Evolutionary conservation across 2,888 invertebrate genomes (phyloP).

Genomic region (Oscheius sp.): DNA sequence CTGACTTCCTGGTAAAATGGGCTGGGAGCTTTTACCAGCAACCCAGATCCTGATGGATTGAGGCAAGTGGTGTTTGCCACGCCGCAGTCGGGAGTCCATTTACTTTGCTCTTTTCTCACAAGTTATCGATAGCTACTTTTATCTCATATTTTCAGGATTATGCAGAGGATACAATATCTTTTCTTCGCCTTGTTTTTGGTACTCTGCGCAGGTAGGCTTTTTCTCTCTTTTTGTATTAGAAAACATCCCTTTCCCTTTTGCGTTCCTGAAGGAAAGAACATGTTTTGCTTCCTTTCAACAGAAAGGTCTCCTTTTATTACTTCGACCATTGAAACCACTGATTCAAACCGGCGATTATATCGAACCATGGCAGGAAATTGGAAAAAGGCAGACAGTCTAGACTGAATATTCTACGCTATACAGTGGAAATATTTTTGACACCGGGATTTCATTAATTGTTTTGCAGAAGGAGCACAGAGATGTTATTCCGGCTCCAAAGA

Average conservation of each 20-base stretch:
- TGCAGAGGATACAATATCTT: background rate
- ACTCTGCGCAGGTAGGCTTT: background rate
- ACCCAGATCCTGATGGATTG: slow-evolving; percentile 24
- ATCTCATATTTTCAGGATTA: slow-evolving; percentile 5
- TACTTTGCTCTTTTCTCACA: slow-evolving; percentile 27
- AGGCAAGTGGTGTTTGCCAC: slow-evolving; percentile 33
- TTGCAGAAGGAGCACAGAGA: slow-evolving; percentile 60
- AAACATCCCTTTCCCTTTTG: too few relatives aligned
- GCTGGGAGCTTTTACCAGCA: background rate
- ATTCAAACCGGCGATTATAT: too few relatives aligned
- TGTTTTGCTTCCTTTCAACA: too few relatives aligned
- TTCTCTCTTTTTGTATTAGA: background rate
- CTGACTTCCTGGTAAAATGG: background rate
- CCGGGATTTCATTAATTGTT: too few relatives aligned
- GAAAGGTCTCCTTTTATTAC: too few relatives aligned
- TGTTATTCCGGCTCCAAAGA: slow-evolving; percentile 68
- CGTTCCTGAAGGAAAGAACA: too few relatives aligned
- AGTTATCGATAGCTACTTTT: slow-evolving; percentile 4
- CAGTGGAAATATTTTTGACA: too few relatives aligned
- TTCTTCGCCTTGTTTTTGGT: background rate
- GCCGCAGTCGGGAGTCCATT: slow-evolving; percentile 7
- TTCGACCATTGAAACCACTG: too few relatives aligned
- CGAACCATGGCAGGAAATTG: too few relatives aligned
- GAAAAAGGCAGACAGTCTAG: too few relatives aligned
- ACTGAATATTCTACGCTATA: too few relatives aligned